Conservation (phyloP, 2,113 vertebrate genomes). For the Chaenogobius annularis region DNA sequence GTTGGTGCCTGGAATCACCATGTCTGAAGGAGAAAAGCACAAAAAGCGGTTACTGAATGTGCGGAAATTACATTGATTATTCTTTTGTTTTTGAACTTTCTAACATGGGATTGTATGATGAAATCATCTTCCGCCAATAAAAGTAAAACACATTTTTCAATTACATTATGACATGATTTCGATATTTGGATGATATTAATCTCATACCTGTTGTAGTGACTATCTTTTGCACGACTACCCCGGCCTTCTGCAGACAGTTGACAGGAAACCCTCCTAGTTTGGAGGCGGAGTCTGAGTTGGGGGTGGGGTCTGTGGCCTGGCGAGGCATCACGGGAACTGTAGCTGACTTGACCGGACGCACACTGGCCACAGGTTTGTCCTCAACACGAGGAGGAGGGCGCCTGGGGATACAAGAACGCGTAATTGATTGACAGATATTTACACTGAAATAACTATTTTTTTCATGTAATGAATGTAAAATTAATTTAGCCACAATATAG, state of each 20-base stretch:
- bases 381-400: constrained; percentile 84
- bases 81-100: too few species aligned
- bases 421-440: not conserved
- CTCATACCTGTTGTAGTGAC: constrained; percentile 90
- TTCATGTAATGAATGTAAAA: too few species aligned
- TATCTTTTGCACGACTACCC: constrained; percentile 96
- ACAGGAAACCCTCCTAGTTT: constrained; percentile 85
- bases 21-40: constrained; percentile 77
- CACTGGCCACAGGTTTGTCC: constrained; percentile 85
- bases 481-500: too few species aligned
- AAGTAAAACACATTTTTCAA: too few species aligned
- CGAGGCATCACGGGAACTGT: constrained; percentile 88
- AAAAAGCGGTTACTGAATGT: too few species aligned
- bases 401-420: constrained; percentile 69
- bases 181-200: too few species aligned
- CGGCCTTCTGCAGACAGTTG: constrained; percentile 91
- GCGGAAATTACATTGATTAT: too few species aligned
- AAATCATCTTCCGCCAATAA: too few species aligned
- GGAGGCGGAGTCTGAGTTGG: constrained; percentile 51
- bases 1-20: constrained; percentile 94
- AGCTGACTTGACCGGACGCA: constrained; percentile 86
- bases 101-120: too few species aligned
- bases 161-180: too few species aligned
- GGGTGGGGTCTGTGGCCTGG: constrained; percentile 71
- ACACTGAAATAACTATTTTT: too few species aligned